Percentiles rank a stretch among this genome's conserved stretches.
Conservation (phyloP, 92 coral and sea anemone genomes). For the Epizoanthus illoricatus region DNA sequence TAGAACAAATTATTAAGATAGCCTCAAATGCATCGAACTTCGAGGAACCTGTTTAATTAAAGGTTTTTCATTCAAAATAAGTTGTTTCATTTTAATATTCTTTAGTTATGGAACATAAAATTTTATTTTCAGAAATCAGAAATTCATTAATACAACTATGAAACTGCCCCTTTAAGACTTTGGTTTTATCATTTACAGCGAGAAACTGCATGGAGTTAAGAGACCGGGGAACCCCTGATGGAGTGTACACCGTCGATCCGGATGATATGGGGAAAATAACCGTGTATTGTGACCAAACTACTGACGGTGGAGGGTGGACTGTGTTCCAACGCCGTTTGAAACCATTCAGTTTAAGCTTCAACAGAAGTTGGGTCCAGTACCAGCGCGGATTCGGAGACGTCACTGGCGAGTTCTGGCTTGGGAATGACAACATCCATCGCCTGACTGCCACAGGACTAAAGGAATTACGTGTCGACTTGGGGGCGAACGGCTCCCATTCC, state of each 20-base stretch:
- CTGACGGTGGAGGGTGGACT: not conserved
- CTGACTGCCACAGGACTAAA: not conserved
- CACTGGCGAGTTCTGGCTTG: constrained; percentile 15
- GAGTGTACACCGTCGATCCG: not conserved
- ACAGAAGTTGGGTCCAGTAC: not conserved
- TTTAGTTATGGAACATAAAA: no score
- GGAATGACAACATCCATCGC: not conserved
- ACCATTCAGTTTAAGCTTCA: not conserved
- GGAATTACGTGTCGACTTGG: not conserved
- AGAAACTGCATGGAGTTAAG: not conserved
- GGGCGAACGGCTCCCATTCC: not conserved
- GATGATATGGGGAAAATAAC: not conserved
- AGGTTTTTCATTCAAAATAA: no score
- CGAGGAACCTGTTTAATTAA: no score
- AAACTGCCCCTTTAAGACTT: no score
- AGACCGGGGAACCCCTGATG: not conserved
- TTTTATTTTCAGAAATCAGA: no score
- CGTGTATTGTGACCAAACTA: constrained; percentile 28
- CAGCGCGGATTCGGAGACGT: constrained; percentile 11
- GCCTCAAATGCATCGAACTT: no score
- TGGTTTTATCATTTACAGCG: not conserved
- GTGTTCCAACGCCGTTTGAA: constrained; percentile 2
- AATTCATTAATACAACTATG: no score
- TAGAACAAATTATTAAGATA: no score
- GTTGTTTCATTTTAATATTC: no score